Base-by-base conservation (phyloP, 1,140 invertebrate species). In the Pollicipes pollicipes region DNA sequence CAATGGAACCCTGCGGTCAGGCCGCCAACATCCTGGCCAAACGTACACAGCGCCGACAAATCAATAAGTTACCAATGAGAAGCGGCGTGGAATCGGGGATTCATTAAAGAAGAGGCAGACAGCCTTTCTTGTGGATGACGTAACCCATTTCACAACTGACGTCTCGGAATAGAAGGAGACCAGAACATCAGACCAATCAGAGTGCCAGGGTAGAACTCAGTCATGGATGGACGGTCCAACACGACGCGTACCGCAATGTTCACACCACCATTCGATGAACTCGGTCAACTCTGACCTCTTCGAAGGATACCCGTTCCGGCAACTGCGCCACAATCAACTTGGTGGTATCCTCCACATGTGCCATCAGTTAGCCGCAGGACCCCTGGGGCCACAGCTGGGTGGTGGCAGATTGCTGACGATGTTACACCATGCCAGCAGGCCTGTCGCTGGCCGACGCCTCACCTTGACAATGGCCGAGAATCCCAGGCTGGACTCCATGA, bases 401-500 rank as follows among this genome's bases (percentile, higher is more conserved):
- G 64, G 35, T 45, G 73, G 21, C 26, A n/a, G 70, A 71, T 16
- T 71, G 26, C 29, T 70, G n/a, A 4, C 3, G 28, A 16, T 3
- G n/a, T 27, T 37, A 68, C 26, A 72, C 29, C 37, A 4, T 8
- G 3, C 6, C 10, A 29, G 6, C 27, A 4, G n/a, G n/a, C 6
- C 27, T 30, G 26, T 69, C 31, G 26, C 24, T 3, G 63, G 72
- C 66, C 24, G 27, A 27, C 37, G 67, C n/a, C 63, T 37, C 32
- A 75, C 71, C 83, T 97, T 97, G 27, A 98, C 81, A 76, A 98
- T 97, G 83, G 97, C 95, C 21, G 91, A 96, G 76, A 98, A 93
- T 68, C 93, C 93, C 81, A 91, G 97, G 75, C 89, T 86, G 76
- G 90, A 91, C 76, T 90, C 89, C 75, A 97, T 95, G 17, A 98